Conservation (phyloP, 2,797 vertebrate genomes). For the Orestias chungarensis region DNA sequence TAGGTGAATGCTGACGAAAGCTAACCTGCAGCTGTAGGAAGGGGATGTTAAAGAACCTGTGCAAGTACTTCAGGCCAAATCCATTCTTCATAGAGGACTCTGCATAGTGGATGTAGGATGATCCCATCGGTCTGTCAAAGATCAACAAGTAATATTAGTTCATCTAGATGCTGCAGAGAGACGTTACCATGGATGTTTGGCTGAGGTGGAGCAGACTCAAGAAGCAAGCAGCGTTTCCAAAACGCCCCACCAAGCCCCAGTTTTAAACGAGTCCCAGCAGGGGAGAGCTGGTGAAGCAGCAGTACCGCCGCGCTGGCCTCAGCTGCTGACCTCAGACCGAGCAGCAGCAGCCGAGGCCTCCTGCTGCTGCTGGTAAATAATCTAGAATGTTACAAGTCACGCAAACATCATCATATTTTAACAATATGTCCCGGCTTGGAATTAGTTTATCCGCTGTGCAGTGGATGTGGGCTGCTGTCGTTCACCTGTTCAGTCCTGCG, state of each 20-base stretch:
- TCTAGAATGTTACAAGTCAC: too few species aligned
- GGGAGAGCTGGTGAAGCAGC: too few species aligned
- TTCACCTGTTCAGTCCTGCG: constrained; percentile 89
- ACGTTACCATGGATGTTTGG: not conserved
- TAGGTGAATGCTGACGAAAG: not conserved
- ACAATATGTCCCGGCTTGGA: too few species aligned
- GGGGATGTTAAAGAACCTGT: constrained; percentile 98
- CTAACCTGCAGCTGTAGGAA: constrained; percentile 97
- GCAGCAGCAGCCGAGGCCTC: too few species aligned
- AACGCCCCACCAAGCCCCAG: too few species aligned
- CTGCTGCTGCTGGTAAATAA: too few species aligned
- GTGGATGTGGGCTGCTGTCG: not conserved
- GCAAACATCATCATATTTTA: too few species aligned
- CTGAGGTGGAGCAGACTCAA: not conserved
- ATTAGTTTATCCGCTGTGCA: too few species aligned
- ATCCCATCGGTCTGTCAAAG: constrained; percentile 86
- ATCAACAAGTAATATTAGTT: constrained; percentile 1
- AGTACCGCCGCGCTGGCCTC: too few species aligned
- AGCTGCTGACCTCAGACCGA: too few species aligned
- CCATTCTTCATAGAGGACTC: constrained; percentile 99
- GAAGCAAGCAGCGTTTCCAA: too few species aligned
- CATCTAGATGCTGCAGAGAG: not conserved
- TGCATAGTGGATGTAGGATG: constrained; percentile 96
- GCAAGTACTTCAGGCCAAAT: constrained; percentile 96
- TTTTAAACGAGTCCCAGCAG: too few species aligned